phyloP scores from a whole-genome alignment of 2,888 invertebrate genomes.

The Seira sanloemensis region DNA sequence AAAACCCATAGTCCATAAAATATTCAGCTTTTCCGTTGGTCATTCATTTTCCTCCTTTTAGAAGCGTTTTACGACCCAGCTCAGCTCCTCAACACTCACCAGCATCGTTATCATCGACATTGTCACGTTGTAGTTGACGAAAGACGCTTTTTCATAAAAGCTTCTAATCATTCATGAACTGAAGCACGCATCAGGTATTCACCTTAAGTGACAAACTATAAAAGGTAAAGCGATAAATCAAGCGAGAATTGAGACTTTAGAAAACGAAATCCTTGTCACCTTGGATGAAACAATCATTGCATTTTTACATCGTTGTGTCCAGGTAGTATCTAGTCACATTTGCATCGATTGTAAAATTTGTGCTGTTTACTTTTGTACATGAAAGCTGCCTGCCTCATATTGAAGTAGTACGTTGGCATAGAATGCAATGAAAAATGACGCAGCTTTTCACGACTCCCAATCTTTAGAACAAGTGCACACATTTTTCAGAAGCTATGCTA shows the following conservation, averaged over 20 bases:
- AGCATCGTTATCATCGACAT: neutral
- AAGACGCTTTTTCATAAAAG: neutral
- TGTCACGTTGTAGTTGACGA: neutral
- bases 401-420: too few species aligned
- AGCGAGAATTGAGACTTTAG: conserved; percentile 10
- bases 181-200: neutral
- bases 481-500: too few species aligned
- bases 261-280: conserved; percentile 6
- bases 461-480: neutral
- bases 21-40: neutral
- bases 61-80: neutral
- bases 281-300: neutral
- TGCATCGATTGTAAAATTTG: too few species aligned
- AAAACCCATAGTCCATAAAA: neutral
- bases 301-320: too few species aligned
- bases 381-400: too few species aligned
- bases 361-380: too few species aligned
- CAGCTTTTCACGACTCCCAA: neutral
- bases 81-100: neutral
- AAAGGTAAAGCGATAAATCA: conserved; percentile 25
- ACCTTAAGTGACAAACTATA: conserved; percentile 23
- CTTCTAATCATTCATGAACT: conserved; percentile 12
- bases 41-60: neutral
- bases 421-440: too few species aligned
- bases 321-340: too few species aligned